Base-by-base conservation (phyloP, 2,797 vertebrate species). In the Oceanodroma leucorhoa region DNA sequence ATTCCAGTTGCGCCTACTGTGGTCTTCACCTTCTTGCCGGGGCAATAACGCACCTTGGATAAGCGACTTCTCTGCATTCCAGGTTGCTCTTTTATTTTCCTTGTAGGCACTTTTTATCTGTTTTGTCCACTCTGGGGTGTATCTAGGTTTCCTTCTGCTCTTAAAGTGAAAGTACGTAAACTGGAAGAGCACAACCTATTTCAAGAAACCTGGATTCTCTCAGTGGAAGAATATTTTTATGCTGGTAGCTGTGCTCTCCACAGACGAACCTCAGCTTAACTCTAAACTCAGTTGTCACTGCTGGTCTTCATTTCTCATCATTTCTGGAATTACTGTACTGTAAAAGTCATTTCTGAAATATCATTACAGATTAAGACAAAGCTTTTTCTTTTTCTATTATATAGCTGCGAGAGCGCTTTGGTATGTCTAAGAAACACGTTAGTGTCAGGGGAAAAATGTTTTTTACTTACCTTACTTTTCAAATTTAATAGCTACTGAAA, bases 381-480 rank as follows among this genome's bases (percentile, higher is more conserved):
- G 38, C 40, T 89, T 94, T 91, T 86, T 89, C 70, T 92, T 94
- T 92, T 70, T 78, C 65, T 84, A 79, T 87, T 94, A 58, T 61
- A 40, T 94, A 93, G 92, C 71, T 82, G 69, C 92, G 89, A 79
- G 91, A 81, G 91, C 22, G 57, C 93, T 92, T 93, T 84, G 70
- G 60, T 78, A 51, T 90, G 77, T 96, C 91, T 78, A 61, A 96
- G 87, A 95, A 89, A 81, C 45, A 86, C 2, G 46, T 82, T 83
- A 87, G 61, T 87, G 92, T 96, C 87, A 60, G 50, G 51, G 73
- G 62, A 53, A 77, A 94, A 78, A 55, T 67, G 12, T 0, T 5
- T 77, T 95, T 84, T 93, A 83, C 94, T 96, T 97, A 84, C 77
- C 94, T 97, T 94, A 73, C 43, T 55, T 95, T 95, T 97, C 75